Evolutionary conservation across 1,140 invertebrate genomes (phyloP), one percentile per base, ranked within the genome.

Genomic region (Archegozetes longisetosus): DNA sequence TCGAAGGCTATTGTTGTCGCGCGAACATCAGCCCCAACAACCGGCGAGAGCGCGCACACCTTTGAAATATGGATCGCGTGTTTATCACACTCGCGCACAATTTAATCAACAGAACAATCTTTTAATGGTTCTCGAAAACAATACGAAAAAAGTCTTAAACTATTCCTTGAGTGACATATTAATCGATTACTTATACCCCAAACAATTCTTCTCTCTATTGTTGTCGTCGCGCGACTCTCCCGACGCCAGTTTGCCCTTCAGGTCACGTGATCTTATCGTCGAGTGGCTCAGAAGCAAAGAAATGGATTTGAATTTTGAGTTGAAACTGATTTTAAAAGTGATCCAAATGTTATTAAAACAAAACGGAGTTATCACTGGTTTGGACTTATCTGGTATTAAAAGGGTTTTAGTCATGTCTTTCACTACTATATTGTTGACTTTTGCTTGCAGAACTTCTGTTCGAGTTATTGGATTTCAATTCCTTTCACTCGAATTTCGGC

Each of bases 251-350:
- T 58, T 58, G 25, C 57, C 57, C 17, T 58, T 58, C 29, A 23
- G 28, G 4, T 26, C 27, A 24, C 12, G 24, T 20, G 13, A 58
- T 13, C 4, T 23, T 17, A 12, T 24, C 13, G 24, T 58, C 6
- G 48, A 58, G 22, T 58, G 57, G 57, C 26, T 58, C 27, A 46
- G 57, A 32, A 23, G 27, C 2, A 22, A 24, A 26, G 6, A n/a
- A 50, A 13, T 25, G 17, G 50, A 48, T 50, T 56, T 52, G 27
- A 55, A 60, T 53, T 51, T 48, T 24, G 48, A 62, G 49, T 29
- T 54, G 26, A 55, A 48, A 17, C 57, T 62, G 27, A 62, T 62
- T 55, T 53, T 61, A 23, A 40, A 59, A 51, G 17, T 62, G 25
- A 32, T 62, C 17, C 23, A n/a, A 20, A 60, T 62, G 57, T 52